Evolutionary conservation across 2,888 invertebrate genomes (phyloP).

Genomic region (Pomacea canaliculata): DNA sequence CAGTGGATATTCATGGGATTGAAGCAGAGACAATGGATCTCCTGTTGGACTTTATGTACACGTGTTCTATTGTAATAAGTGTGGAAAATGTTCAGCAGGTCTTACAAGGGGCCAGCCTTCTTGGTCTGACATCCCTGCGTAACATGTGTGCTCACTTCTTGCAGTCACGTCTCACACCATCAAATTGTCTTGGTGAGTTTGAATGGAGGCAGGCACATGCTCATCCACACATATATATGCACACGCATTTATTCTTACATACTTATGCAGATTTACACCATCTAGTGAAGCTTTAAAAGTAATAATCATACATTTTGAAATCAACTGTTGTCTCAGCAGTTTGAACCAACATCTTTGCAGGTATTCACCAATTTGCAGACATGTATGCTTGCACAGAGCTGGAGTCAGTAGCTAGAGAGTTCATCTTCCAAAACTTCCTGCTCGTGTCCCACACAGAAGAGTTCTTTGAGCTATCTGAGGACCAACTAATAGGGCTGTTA

Average conservation of each 20-base stretch:
- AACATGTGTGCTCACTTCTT: slow-evolving; percentile 64
- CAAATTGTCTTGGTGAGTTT: slow-evolving; percentile 64
- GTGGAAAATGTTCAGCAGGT: slow-evolving; percentile 65
- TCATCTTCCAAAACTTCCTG: slow-evolving; percentile 64
- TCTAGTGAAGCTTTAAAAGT: too few species aligned
- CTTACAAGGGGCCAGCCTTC: slow-evolving; percentile 64
- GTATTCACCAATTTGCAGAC: slow-evolving; percentile 66
- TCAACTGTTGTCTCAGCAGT: too few species aligned
- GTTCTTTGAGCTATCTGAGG: slow-evolving; percentile 61
- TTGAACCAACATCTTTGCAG: slow-evolving; percentile 37
- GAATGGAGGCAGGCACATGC: too few species aligned
- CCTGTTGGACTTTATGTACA: slow-evolving; percentile 66
- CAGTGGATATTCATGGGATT: slow-evolving; percentile 61
- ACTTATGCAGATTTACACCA: too few species aligned
- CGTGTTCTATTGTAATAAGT: slow-evolving; percentile 61
- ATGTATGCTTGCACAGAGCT: slow-evolving; percentile 66
- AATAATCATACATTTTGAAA: too few species aligned
- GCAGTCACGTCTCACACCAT: slow-evolving; percentile 62
- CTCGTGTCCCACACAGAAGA: slow-evolving; percentile 65
- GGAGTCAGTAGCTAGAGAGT: slow-evolving; percentile 57
- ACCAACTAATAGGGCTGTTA: slow-evolving; percentile 54
- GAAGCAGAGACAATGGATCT: slow-evolving; percentile 62
- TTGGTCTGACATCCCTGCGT: slow-evolving; percentile 58
- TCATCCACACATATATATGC: too few species aligned
- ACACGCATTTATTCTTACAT: too few species aligned